Base-by-base conservation (phyloP, 2,797 vertebrate genomes). In the Periophthalmus magnuspinnatus region DNA sequence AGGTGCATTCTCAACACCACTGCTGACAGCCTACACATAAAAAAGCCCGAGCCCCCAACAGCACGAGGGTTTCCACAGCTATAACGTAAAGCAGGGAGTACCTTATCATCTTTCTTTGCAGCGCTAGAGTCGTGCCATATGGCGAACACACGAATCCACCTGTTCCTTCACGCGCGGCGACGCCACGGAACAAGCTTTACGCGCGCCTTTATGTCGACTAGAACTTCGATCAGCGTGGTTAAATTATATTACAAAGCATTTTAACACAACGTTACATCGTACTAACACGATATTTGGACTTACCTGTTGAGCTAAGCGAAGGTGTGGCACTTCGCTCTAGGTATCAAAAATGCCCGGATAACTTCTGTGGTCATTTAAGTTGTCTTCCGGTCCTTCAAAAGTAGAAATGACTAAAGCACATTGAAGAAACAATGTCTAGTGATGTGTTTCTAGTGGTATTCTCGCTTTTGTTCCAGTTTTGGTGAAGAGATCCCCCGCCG, bases 271-370 rank as follows among this genome's bases (percentile, higher is more conserved):
- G 33, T 41, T 38, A 62, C 32, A 60, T 19, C 7, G 32, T 13
- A 22, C 10, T 41, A 45, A 47, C 2, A 45, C 5, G 28, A 5
- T 2, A 47, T 77, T 78, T 65, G 0, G 1, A 62, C 87, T 68
- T 91, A 95, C 94, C 94, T 94, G 93, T 89, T 67, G 84, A 72
- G 82, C 82, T 84, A 82, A 74, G 71, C 72, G 83, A 92, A 93
- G 93, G 92, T 93, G 93, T 91, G 93, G 90, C 91, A 84, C 87
- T 84, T 85, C 78, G 90, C 90, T 89, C 72, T 68, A 81, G 88
- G 88, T 91, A 80, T 92, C 85, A 88, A 47, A 90, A 88, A 91
- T 72, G 77, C 76, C 77, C 76, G 19, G 75, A 75, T 59, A 81
- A 83, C 81, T 84, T 80, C 81, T 69, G 77, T 36, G 81, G 81